phyloP scores from a whole-genome alignment of 2,113 vertebrate genomes.

The Pachypanchax playfairii region DNA sequence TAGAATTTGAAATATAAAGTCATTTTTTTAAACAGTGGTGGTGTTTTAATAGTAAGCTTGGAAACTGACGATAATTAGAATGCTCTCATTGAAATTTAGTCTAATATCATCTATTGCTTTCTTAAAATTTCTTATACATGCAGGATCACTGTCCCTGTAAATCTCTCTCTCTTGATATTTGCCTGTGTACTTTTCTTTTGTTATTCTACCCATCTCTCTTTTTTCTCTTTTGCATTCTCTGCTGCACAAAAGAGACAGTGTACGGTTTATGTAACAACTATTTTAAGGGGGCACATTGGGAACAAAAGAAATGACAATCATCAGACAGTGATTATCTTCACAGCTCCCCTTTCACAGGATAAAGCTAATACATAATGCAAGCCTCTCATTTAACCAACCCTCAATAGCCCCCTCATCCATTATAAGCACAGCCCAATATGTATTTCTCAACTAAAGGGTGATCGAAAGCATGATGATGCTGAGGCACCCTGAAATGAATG shows the following conservation, averaged over 20 bases:
- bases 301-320: conserved; percentile 59
- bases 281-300: conserved; percentile 46
- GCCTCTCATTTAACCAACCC: conserved; percentile 38
- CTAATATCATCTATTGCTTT: conserved; percentile 19
- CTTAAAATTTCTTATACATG: conserved; percentile 1
- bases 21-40: background rate
- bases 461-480: conserved; percentile 58
- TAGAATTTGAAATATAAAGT: background rate
- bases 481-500: conserved; percentile 64
- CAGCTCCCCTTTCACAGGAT: conserved; percentile 48
- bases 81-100: background rate
- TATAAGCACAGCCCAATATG: conserved; percentile 58
- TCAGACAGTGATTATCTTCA: conserved; percentile 62
- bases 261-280: conserved; percentile 45
- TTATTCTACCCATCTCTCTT: conserved; percentile 1
- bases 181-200: background rate
- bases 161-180: conserved; percentile 6
- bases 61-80: conserved; percentile 11
- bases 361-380: conserved; percentile 67
- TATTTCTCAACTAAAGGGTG: conserved; percentile 60
- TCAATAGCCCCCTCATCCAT: conserved; percentile 54
- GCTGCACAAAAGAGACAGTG: conserved; percentile 29
- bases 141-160: conserved; percentile 8
- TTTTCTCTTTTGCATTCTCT: conserved; percentile 7
- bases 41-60: conserved; percentile 9